Evolutionary conservation across 2,888 invertebrate genomes (phyloP).

Genomic region (Temnothorax rugatulus): DNA sequence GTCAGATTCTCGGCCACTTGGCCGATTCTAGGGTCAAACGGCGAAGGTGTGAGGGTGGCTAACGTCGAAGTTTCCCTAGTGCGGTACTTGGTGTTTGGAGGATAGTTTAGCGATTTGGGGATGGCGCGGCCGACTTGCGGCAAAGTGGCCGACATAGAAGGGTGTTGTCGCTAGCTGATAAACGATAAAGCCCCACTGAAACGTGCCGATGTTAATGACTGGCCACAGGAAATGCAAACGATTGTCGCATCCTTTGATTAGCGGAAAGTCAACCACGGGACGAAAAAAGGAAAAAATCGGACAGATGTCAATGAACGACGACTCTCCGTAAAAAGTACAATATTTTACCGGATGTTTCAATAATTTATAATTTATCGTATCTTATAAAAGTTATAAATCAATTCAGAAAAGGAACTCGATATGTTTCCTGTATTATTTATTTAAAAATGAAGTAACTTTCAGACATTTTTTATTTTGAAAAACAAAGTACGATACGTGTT

Average conservation of each 20-base stretch:
- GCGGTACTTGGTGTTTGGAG: constrained; percentile 82
- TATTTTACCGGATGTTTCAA: constrained; percentile 24
- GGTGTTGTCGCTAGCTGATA: constrained; percentile 66
- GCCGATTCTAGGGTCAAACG: constrained; percentile 79
- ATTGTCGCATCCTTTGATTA: constrained; percentile 59
- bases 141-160: constrained; percentile 73
- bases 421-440: not conserved
- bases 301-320: constrained; percentile 46
- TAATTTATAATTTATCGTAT: not conserved
- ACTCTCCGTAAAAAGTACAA: not conserved
- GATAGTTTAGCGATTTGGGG: constrained; percentile 81
- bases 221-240: constrained; percentile 62
- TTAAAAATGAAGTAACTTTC: not conserved
- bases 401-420: not conserved
- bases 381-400: not conserved
- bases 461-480: not conserved
- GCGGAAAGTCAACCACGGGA: constrained; percentile 36
- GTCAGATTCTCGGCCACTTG: constrained; percentile 83
- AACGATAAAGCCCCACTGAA: constrained; percentile 61
- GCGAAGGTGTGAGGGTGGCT: constrained; percentile 73
- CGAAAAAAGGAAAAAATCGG: constrained; percentile 30
- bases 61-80: constrained; percentile 76
- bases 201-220: constrained; percentile 58
- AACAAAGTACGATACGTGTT: not conserved
- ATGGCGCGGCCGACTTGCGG: constrained; percentile 79